Evolutionary conservation across 2,888 invertebrate genomes (phyloP), one percentile per base, ranked within the genome.

Genomic region (Margaritifera margaritifera): DNA sequence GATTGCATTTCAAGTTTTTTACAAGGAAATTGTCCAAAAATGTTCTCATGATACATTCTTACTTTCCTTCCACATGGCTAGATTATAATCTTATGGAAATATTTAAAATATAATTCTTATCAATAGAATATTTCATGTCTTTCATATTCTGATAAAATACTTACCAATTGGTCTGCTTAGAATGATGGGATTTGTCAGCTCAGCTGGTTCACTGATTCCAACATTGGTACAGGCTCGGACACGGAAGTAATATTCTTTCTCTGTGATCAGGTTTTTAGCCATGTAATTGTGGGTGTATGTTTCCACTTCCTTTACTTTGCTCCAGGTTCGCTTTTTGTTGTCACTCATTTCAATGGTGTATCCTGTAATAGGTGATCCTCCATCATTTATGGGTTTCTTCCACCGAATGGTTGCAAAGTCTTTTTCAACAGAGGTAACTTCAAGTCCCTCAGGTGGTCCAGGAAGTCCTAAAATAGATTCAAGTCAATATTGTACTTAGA

Each of bases 91-190:
- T 57, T 57, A 20, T 57, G 22, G 24, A 20, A n/a, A 57, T 57
- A 6, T 62, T 62, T 11, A 59, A 64, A 11, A 52, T 42, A 24
- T 24, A 54, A 18, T 24, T n/a, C 5, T 6, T 62, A n/a, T 59
- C 22, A 54, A 54, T 18, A 31, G 42, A 11, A 51, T n/a, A 20
- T 15, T 62, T 62, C 2, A 20, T 8, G 27, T 64, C 4, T 42
- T 42, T 42, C 42, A 42, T 42, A 42, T 42, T 42, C 15, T 42
- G 42, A 42, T 15, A 18, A 8, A 50, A 42, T 20, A 93, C 95
- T 93, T 91, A 97, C 97, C 96, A 84, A 77, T 75, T 60, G 83
- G 82, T 75, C 80, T 85, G 68, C 83, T 78, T 50, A 86, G 83
- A 25, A 82, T 72, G 54, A 88, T 80, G 20, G 84, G 74, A 19